Conservation (phyloP, 2,888 invertebrate genomes). For the Palloptera scutellata region DNA sequence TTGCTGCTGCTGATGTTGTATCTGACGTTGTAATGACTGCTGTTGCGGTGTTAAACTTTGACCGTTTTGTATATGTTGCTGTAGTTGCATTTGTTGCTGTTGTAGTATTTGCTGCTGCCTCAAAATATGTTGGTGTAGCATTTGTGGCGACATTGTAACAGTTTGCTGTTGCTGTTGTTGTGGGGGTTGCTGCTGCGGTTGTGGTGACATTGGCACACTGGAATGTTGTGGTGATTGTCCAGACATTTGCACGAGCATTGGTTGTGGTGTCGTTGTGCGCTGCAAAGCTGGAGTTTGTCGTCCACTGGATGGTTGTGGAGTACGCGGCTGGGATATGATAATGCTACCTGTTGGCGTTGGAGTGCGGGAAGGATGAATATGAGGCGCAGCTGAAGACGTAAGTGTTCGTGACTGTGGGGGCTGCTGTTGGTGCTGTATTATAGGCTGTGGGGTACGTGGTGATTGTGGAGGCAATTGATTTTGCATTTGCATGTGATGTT, state of each 20-base stretch:
- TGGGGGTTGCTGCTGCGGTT: constrained; percentile 50
- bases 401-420: constrained; percentile 40
- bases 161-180: constrained; percentile 54
- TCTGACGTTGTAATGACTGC: constrained; percentile 66
- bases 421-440: constrained; percentile 52
- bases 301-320: constrained; percentile 41
- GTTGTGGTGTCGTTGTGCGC: constrained; percentile 48
- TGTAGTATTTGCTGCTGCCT: constrained; percentile 57
- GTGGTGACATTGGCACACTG: constrained; percentile 39
- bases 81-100: constrained; percentile 56
- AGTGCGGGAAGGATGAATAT: constrained; percentile 38
- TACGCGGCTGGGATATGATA: constrained; percentile 21
- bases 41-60: constrained; percentile 58
- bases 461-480: constrained; percentile 49
- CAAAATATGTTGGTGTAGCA: constrained; percentile 52
- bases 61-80: constrained; percentile 56
- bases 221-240: constrained; percentile 54
- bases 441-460: constrained; percentile 49
- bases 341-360: constrained; percentile 35
- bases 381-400: constrained; percentile 35
- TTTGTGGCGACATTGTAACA: constrained; percentile 54
- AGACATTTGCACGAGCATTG: constrained; percentile 40
- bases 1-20: constrained; percentile 68
- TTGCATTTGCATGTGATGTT: constrained; percentile 40
- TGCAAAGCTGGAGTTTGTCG: constrained; percentile 40